Evolutionary conservation across 2,113 vertebrate species (phyloP), one percentile per base, ranked within the genome.

Genomic region (Arvicanthis niloticus): DNA sequence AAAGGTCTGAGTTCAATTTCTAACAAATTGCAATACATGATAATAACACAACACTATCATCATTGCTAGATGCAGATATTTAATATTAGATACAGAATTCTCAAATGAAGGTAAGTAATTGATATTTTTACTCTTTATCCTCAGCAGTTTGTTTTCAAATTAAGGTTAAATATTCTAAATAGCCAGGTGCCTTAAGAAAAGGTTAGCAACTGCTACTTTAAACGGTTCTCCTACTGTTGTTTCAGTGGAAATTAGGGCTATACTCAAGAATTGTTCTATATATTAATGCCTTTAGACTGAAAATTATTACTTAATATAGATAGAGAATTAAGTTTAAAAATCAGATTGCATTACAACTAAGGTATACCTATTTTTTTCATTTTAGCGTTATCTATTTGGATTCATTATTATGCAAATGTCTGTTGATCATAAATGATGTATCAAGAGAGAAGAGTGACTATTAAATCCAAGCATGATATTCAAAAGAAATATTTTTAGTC

Each of bases 401-500:
- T 84, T 40, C 42, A 45, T 80, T 93, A n/a, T 4, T 78, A n/a
- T 60, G 24, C 84, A n/a, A 12, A 72, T 84, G 84, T 88, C 29
- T 95, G 42, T 42, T 72, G 60, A 80, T 7, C 42, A 67, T 0
- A 0, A 51, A 21, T 62, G 1, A n/a, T 60, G 22, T 53, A 68
- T 0, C 29, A 53, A 78, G 34, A 88, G 16, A 91, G 62, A 91
- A 34, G 0, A 40, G 16, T 2, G 12, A 88, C 9, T 80, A 80
- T 88, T 60, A 73, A 92, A 58, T 80, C 16, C 60, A 51, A 90
- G 22, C 45, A 91, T n/a, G 37, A 26, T 34, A 73, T 89, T 7
- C 24, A 37, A 42, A 95, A 77, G 37, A 15, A 90, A 62, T 78
- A 87, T 87, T 92, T 92, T 94, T 58, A 90, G 87, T 62, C 37